A percentile compares a stretch with the other conserved stretches of the same genome.
These are phyloP conservation scores for Protodeltote pygarga DNA, from an alignment of 2,888 invertebrate genomes.

Conservation along the genomic window DNA sequence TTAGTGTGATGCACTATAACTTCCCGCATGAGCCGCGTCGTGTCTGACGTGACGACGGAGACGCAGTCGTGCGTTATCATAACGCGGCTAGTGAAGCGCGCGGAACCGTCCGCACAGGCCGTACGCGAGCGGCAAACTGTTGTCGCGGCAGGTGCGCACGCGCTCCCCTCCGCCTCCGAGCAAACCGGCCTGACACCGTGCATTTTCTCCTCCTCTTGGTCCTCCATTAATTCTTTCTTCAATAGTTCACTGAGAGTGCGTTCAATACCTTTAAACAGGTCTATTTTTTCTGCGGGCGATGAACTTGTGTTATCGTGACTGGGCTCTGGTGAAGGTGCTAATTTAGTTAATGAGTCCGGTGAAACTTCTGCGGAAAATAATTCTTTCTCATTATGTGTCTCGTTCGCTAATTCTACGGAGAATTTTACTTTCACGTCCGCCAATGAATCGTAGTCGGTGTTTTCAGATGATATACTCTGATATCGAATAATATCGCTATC, in stretches of 20 bases:
- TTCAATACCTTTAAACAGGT: conserved; percentile 85
- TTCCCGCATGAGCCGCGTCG: conserved; percentile 90
- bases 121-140: conserved; percentile 86
- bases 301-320: conserved; percentile 58
- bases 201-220: conserved; percentile 82
- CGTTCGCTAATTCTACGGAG: conserved; percentile 66
- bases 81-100: conserved; percentile 95
- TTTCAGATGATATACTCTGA: conserved; percentile 68
- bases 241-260: conserved; percentile 85
- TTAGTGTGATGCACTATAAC: conserved; percentile 90
- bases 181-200: conserved; percentile 78
- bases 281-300: conserved; percentile 74
- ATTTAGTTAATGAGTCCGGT: conserved; percentile 61
- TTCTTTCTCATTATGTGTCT: conserved; percentile 57
- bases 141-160: conserved; percentile 81
- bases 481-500: conserved; percentile 70
- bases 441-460: conserved; percentile 73
- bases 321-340: conserved; percentile 74
- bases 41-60: conserved; percentile 92
- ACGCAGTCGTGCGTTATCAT: conserved; percentile 95
- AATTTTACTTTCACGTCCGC: conserved; percentile 77
- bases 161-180: conserved; percentile 78
- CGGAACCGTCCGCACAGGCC: conserved; percentile 86
- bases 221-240: conserved; percentile 85
- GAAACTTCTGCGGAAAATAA: conserved; percentile 57